Conservation (phyloP, 2,113 vertebrate species). For the Theropithecus gelada region DNA sequence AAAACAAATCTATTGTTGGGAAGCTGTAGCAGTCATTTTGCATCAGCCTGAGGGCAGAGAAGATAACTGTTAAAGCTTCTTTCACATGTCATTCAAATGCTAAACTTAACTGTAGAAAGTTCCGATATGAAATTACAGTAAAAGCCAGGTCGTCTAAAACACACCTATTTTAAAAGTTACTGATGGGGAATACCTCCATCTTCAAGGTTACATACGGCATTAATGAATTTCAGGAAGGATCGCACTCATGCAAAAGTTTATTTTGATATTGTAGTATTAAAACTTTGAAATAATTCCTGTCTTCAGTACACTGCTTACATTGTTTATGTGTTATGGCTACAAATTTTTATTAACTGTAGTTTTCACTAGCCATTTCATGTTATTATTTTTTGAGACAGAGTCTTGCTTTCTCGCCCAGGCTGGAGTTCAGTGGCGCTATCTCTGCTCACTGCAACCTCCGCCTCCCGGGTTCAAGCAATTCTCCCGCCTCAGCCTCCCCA, state of each 20-base stretch:
- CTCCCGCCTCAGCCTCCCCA: no score
- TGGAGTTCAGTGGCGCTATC: no score
- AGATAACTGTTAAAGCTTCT: neutral
- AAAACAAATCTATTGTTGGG: neutral
- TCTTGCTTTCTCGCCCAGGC: no score
- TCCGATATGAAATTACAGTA: neutral
- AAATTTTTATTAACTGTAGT: neutral
- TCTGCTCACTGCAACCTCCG: no score
- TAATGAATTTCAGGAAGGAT: neutral
- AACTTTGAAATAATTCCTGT: neutral
- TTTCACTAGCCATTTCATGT: neutral
- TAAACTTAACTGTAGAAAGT: neutral
- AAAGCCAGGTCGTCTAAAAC: neutral
- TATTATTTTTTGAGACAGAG: no score
- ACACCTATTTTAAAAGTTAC: neutral
- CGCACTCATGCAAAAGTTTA: neutral
- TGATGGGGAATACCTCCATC: neutral
- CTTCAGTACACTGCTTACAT: neutral
- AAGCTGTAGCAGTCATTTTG: neutral
- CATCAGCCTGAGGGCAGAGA: neutral
- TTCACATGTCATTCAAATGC: neutral
- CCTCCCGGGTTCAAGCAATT: no score
- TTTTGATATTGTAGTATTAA: neutral
- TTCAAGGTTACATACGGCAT: neutral
- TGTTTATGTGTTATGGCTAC: neutral